Evolutionary conservation across 2,888 invertebrate genomes (phyloP), one percentile per base, ranked within the genome.

Genomic region (Ophion slaviceki): DNA sequence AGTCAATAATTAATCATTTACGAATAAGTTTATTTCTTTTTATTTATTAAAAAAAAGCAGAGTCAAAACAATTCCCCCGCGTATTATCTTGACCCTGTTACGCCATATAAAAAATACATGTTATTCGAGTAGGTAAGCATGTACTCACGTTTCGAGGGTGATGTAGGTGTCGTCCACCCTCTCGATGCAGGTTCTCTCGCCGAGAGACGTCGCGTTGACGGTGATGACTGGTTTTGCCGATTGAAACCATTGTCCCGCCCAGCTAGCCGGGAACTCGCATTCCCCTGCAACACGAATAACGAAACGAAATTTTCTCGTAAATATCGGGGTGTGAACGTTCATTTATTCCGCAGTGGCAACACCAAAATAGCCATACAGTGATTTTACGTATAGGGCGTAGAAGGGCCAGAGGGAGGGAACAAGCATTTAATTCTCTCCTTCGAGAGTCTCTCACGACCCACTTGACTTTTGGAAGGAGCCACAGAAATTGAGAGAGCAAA

Each of bases 181-280:
- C 90, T 96, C 96, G 90, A 97, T 96, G 92, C 96, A 95, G 0
- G 96, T 96, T 87, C 95, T 94, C 92, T 96, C 96, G 75, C 95
- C 94, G 80, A 96, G 94, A 72, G 95, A 94, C 6, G 95, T 95
- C 20, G 92, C 86, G 86, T 94, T 94, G 64, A 94, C 90, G 28
- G 87, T 89, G 81, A 94, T 92, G 59, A 92, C 87, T 4, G 94
- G 95, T 85, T 95, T 95, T 4, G 97, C 97, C 4, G 96, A 96
- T 92, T 96, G 97, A 94, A 97, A 97, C 97, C 97, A 97, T 90
- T 95, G 94, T 53, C 97, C 97, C 3, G 95, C 94, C 97, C 97
- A 97, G 82, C 95, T 94, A 79, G 95, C 94, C 59, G 97, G 96
- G 92, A 97, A 97, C 84, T 95, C 95, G 94, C 97, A 97, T 84